Evolutionary conservation across 1,140 invertebrate species (phyloP).

Genomic region (Augochlora pura): DNA sequence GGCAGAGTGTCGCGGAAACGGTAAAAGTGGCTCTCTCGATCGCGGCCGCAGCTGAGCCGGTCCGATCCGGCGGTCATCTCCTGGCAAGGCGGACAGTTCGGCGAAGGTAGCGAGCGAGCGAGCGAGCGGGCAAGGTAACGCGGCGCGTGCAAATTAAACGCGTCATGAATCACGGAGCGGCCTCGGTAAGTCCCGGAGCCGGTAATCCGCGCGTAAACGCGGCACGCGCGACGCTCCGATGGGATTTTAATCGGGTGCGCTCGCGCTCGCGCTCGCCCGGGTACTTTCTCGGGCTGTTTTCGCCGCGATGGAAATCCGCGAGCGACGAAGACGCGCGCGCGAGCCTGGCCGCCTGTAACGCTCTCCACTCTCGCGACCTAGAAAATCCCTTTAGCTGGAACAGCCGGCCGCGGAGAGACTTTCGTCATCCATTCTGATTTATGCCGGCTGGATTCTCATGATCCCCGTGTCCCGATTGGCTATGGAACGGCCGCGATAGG

Average conservation of each 20-base stretch:
- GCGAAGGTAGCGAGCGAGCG: too few species aligned
- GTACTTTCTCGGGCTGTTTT: slow-evolving; percentile 27
- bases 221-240: slow-evolving; percentile 63
- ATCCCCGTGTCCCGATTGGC: slow-evolving; percentile 41
- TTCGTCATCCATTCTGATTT: slow-evolving; percentile 66
- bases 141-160: slow-evolving; percentile 61
- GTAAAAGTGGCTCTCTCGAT: slow-evolving; percentile 5
- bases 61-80: too few species aligned
- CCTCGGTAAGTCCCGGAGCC: slow-evolving; percentile 49
- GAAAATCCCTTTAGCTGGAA: slow-evolving; percentile 62
- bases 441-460: slow-evolving; percentile 40
- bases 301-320: slow-evolving; percentile 29
- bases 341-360: slow-evolving; percentile 26
- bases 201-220: slow-evolving; percentile 58
- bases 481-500: slow-evolving; percentile 28
- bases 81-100: too few species aligned
- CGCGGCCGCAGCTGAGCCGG: not conserved
- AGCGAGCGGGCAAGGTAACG: not conserved
- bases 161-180: slow-evolving; percentile 65
- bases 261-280: too few species aligned
- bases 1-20: slow-evolving; percentile 5
- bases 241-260: slow-evolving; percentile 67
- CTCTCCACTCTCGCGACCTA: slow-evolving; percentile 51
- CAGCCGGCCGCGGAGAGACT: slow-evolving; percentile 33
- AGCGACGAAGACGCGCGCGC: slow-evolving; percentile 37